These are phyloP conservation scores for Caenorhabditis angaria DNA, from an alignment of 2,888 invertebrate species.

Conservation along the genomic window DNA sequence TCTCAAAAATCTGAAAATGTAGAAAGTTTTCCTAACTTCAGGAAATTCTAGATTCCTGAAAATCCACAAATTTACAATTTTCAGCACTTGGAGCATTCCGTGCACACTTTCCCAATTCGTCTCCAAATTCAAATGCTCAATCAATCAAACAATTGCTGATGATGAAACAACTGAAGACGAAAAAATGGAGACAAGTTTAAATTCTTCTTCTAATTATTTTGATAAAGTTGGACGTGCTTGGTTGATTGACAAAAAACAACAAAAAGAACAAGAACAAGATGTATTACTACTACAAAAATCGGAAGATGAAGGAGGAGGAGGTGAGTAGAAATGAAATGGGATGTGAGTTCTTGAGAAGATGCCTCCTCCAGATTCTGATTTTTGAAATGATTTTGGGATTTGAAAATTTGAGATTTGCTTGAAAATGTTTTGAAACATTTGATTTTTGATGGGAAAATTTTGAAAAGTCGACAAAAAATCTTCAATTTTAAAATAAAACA, in stretches of 20 bases:
- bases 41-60: background rate
- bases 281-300: too few species aligned
- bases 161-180: background rate
- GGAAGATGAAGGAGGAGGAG: constrained; percentile 3
- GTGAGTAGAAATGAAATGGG: constrained; percentile 20
- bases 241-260: constrained; percentile 15
- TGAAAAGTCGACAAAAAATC: too few species aligned
- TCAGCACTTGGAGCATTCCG: constrained; percentile 39
- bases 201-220: constrained; percentile 24
- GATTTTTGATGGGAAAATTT: background rate
- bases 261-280: constrained; percentile 8
- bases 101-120: constrained; percentile 12
- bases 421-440: background rate
- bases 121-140: constrained; percentile 12
- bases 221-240: constrained; percentile 49
- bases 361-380: background rate
- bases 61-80: constrained; percentile 11
- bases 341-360: background rate
- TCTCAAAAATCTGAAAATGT: background rate
- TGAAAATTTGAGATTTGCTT: background rate
- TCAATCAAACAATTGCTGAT: background rate
- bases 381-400: background rate
- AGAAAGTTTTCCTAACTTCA: constrained; percentile 5
- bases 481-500: too few species aligned
- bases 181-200: constrained; percentile 6